Conservation (phyloP, 2,113 vertebrate genomes). For the Stigmatopora nigra region DNA sequence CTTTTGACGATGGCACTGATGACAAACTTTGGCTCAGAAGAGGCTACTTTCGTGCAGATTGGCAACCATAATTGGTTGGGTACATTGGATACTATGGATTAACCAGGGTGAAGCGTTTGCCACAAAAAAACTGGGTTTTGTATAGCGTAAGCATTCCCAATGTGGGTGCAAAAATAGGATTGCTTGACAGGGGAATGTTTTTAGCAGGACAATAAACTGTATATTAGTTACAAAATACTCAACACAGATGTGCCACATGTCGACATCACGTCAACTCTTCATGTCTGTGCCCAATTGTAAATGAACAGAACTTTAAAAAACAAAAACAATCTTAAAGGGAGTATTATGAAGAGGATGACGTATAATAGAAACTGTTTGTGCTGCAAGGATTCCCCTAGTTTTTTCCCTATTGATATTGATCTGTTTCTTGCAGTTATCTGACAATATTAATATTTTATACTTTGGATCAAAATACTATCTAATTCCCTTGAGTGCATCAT, state of each 20-base stretch:
- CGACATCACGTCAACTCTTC: constrained; percentile 7
- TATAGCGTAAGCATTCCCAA: constrained; percentile 5
- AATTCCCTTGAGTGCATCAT: constrained; percentile 2
- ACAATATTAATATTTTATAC: constrained; percentile 13
- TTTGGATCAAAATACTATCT: constrained; percentile 13
- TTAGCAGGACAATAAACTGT: constrained; percentile 23
- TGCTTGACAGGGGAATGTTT: constrained; percentile 11
- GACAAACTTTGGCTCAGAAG: constrained; percentile 17
- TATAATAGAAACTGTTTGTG: not conserved
- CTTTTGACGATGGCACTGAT: constrained; percentile 27
- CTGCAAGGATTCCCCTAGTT: not conserved
- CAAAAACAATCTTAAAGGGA: constrained; percentile 16
- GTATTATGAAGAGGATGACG: not conserved
- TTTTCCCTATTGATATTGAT: not conserved
- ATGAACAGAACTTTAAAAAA: not conserved
- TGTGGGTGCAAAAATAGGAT: constrained; percentile 19
- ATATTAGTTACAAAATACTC: constrained; percentile 24
- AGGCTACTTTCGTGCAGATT: constrained; percentile 13
- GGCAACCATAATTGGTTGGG: constrained; percentile 33
- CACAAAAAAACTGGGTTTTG: constrained; percentile 17
- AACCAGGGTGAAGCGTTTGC: constrained; percentile 30
- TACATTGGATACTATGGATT: constrained; percentile 26
- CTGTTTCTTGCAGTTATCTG: constrained; percentile 6
- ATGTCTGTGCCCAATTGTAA: constrained; percentile 27
- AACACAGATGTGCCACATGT: constrained; percentile 19